These are phyloP conservation scores for Terebella lapidaria DNA, from an alignment of 2,888 invertebrate species.

Conservation along the genomic window DNA sequence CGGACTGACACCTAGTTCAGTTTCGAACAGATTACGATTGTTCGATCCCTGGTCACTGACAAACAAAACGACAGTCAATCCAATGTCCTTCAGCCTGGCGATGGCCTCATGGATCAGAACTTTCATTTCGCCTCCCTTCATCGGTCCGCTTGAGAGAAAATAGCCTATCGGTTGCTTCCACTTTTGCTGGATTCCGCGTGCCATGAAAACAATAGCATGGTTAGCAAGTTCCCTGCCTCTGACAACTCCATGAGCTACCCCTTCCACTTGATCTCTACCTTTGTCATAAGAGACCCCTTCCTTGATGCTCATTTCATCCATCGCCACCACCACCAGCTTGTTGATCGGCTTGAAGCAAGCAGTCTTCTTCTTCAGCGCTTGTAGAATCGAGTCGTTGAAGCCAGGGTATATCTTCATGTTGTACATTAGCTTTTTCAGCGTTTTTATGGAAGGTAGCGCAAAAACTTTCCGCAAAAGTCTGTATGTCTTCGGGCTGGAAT, in stretches of 20 bases:
- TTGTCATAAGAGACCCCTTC: neutral
- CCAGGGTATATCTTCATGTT: too few relatives aligned
- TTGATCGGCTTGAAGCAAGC: too few relatives aligned
- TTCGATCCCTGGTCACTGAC: constrained; percentile 17
- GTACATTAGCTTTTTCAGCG: too few relatives aligned
- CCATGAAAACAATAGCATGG: constrained; percentile 10
- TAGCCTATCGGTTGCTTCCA: constrained; percentile 10
- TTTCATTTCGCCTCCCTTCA: neutral
- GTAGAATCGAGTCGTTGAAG: too few relatives aligned
- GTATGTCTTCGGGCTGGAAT: neutral
- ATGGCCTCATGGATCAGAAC: neutral
- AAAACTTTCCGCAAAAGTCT: neutral
- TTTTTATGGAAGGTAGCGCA: constrained; percentile 1
- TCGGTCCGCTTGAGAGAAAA: constrained; percentile 5
- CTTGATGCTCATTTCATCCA: too few relatives aligned
- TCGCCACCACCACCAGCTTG: too few relatives aligned
- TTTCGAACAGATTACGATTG: constrained; percentile 5
- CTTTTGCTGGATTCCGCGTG: neutral
- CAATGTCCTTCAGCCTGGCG: neutral
- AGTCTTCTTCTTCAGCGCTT: too few relatives aligned
- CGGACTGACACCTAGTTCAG: constrained; percentile 1
- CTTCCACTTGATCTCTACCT: neutral
- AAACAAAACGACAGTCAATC: neutral
- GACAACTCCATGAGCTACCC: neutral
- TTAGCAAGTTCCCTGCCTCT: neutral